A percentile compares a stretch with the other conserved stretches of the same genome.
Evolutionary conservation across 2,797 vertebrate species (phyloP).

Genomic region (Pseudochirops cupreus): DNA sequence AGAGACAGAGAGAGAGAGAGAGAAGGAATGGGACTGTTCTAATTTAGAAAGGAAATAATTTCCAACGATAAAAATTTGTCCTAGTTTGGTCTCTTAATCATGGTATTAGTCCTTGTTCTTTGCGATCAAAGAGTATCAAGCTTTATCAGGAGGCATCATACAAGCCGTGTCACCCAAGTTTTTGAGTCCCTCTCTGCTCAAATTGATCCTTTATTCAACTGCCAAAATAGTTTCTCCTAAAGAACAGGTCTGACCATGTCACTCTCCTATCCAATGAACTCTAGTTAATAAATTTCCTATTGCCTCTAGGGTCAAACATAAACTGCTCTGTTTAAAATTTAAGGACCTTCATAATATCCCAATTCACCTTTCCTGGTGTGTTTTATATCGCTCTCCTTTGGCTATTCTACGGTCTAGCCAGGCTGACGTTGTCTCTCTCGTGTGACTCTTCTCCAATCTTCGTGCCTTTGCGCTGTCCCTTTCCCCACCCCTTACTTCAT

Average conservation of each 20-base stretch:
- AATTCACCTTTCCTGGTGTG: not conserved
- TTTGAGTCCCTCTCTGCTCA: not conserved
- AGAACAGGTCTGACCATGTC: not conserved
- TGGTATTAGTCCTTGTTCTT: not conserved
- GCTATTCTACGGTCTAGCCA: not conserved
- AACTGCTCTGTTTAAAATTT: not conserved
- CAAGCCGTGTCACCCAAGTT: not conserved
- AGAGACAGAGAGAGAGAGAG: no score
- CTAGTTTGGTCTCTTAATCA: not conserved
- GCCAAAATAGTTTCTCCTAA: not conserved
- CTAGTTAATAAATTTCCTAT: no score
- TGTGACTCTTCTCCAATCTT: not conserved
- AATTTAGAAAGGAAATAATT: not conserved
- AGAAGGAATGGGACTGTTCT: not conserved
- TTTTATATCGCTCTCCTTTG: not conserved
- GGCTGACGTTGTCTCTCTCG: not conserved
- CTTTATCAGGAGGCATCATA: not conserved
- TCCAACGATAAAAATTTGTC: not conserved
- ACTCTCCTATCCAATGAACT: not conserved
- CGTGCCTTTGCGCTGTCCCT: not conserved
- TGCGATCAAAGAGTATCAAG: not conserved
- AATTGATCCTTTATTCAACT: not conserved
- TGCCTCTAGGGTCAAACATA: not conserved
- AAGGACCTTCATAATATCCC: not conserved
- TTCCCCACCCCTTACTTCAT: not conserved